Evolutionary conservation across 2,797 vertebrate genomes (phyloP).

Genomic region (Smutsia temminckii): DNA sequence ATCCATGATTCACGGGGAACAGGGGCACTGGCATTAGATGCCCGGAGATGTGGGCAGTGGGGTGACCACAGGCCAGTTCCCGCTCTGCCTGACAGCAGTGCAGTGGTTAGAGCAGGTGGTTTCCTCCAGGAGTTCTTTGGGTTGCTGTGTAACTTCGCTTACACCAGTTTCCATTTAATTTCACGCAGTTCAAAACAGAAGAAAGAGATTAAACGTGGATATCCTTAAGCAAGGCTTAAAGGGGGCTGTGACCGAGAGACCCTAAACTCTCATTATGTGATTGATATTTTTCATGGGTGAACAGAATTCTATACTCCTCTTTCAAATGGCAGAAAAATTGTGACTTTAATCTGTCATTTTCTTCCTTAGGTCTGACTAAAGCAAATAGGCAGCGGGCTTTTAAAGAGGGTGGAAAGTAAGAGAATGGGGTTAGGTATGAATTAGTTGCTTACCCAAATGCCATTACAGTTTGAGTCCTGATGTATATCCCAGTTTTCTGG

Average conservation of each 20-base stretch:
- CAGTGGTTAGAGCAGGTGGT: background rate
- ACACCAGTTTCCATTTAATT: background rate
- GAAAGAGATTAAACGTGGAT: background rate
- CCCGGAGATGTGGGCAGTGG: background rate
- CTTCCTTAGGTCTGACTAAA: background rate
- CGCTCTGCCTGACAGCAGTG: background rate
- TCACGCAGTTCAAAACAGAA: background rate
- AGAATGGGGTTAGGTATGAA: background rate
- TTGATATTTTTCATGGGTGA: background rate
- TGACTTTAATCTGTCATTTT: background rate
- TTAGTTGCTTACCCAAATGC: conserved; percentile 86
- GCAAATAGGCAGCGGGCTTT: background rate
- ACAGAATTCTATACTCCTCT: background rate
- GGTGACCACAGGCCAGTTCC: background rate
- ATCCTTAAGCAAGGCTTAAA: background rate
- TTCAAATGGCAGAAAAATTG: background rate
- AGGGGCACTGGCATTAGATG: background rate
- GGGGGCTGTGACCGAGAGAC: background rate
- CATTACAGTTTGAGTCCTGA: conserved; percentile 88
- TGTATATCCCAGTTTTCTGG: conserved; percentile 84
- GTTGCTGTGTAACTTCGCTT: background rate
- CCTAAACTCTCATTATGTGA: background rate
- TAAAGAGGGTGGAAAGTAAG: background rate
- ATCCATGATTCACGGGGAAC: background rate
- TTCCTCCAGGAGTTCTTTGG: background rate